Evolutionary conservation across 2,113 vertebrate genomes (phyloP), one percentile per base, ranked within the genome.

Genomic region (Prionailurus bengalensis): DNA sequence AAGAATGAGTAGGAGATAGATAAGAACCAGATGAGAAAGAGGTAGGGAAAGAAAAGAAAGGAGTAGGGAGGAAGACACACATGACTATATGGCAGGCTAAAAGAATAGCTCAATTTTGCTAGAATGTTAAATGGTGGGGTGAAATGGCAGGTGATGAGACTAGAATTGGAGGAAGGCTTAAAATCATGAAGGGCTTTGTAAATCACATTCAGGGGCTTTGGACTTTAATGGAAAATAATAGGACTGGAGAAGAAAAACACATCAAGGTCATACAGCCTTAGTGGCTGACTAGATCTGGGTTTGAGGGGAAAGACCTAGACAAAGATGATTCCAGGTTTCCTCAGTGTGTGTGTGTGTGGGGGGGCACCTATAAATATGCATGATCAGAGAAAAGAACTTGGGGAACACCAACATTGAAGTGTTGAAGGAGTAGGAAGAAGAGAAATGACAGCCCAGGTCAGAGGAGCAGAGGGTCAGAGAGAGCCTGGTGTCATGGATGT

Each of bases 1-100:
- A 94, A 96, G 65, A n/a, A 84, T 94, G 70, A 79, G 19, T 80
- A 82, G 48, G 63, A 88, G 36, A 27, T 14, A 89, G 55, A 91
- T 53, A 55, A 55, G 55, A 96, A 92, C 5, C 74, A 88, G 53
- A 79, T 31, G 53, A 95, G 73, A 97, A 92, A 95, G 51, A 61
- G 89, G 48, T 65, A 79, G 82, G 25, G 42, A 83, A 80, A 27
- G 6, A 48, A 94, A n/a, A 70, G 39, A 97, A 70, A 93, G 33
- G 19, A 70, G 11, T 42, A 15, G 78, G 42, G 79, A 92, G 48
- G 55, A 89, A 84, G 91, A 94, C 29, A 53, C 2, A 13, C 4
- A 78, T 39, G 68, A 74, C 58, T 81, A 48, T 16, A 84, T 0
- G 70, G n/a, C 29, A 86, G 73, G 73, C 29, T 79, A 88, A 90